Percentiles rank a stretch among this genome's conserved stretches.
These are phyloP conservation scores for Mechanitis messenoides DNA, from an alignment of 2,888 invertebrate species.

Conservation along the genomic window DNA sequence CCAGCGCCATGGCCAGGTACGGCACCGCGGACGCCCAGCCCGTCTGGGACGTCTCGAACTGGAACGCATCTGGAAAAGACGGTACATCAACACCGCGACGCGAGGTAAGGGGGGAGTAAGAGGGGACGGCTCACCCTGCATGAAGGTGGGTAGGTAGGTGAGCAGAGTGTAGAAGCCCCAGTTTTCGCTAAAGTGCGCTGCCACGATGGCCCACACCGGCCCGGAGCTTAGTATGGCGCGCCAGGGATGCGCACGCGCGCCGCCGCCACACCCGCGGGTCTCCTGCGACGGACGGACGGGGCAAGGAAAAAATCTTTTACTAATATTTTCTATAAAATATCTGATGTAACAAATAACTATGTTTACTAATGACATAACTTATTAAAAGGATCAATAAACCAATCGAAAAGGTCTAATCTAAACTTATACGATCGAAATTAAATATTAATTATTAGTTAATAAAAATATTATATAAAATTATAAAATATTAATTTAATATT, in stretches of 20 bases:
- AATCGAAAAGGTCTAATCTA: no score
- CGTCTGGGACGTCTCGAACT: slow-evolving; percentile 85
- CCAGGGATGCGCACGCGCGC: slow-evolving; percentile 82
- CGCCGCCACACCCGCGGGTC: slow-evolving; percentile 62
- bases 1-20: slow-evolving; percentile 90
- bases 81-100: background rate
- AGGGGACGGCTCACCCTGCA: slow-evolving; percentile 78
- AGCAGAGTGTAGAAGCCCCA: slow-evolving; percentile 93
- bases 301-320: no score
- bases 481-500: no score
- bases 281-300: slow-evolving; percentile 46
- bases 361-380: no score
- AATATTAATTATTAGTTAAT: background rate
- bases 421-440: background rate
- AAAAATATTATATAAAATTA: no score
- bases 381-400: no score
- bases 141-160: slow-evolving; percentile 88
- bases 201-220: slow-evolving; percentile 89
- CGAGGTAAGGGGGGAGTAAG: background rate
- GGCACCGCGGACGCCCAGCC: slow-evolving; percentile 91
- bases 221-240: slow-evolving; percentile 82
- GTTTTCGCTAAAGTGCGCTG: slow-evolving; percentile 91
- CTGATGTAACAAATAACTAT: no score
- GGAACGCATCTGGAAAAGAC: slow-evolving; percentile 79
- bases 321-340: no score